Evolutionary conservation across 2,888 invertebrate genomes (phyloP).

Genomic region (Epinotia brunnichana): DNA sequence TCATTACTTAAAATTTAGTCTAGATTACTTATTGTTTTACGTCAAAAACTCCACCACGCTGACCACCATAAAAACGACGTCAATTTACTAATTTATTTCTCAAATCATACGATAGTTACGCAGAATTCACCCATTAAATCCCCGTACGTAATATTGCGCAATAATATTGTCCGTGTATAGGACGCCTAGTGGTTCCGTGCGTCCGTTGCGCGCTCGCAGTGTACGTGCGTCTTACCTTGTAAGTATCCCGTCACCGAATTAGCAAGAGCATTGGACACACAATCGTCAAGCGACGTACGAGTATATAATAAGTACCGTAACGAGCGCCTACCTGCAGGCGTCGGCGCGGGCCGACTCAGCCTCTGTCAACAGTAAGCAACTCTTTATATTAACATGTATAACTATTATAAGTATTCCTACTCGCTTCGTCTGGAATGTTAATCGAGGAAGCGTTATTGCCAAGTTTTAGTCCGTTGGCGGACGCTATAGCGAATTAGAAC

Average conservation of each 20-base stretch:
- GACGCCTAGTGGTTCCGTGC: constrained; percentile 2
- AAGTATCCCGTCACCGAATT: constrained; percentile 62
- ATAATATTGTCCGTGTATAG: not conserved
- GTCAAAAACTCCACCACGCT: not conserved
- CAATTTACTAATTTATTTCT: not conserved
- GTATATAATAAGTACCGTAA: constrained; percentile 49
- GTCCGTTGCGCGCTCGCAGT: constrained; percentile 27
- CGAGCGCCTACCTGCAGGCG: constrained; percentile 63
- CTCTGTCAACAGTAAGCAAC: constrained; percentile 50
- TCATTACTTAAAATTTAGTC: not conserved
- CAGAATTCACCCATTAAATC: not conserved
- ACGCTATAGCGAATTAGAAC: constrained; percentile 19
- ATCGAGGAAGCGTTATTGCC: constrained; percentile 33
- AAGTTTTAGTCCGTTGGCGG: constrained; percentile 20
- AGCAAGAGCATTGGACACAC: constrained; percentile 61
- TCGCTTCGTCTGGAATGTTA: constrained; percentile 42
- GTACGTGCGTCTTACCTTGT: constrained; percentile 56
- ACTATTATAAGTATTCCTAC: constrained; percentile 37
- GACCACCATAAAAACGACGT: not conserved
- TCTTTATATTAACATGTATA: constrained; percentile 39
- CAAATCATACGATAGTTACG: not conserved
- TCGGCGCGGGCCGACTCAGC: constrained; percentile 46
- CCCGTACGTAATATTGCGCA: not conserved
- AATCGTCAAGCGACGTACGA: constrained; percentile 60
- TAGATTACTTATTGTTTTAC: not conserved